These are phyloP conservation scores for Triops cancriformis DNA, from an alignment of 1,140 invertebrate genomes.

Conservation along the genomic window DNA sequence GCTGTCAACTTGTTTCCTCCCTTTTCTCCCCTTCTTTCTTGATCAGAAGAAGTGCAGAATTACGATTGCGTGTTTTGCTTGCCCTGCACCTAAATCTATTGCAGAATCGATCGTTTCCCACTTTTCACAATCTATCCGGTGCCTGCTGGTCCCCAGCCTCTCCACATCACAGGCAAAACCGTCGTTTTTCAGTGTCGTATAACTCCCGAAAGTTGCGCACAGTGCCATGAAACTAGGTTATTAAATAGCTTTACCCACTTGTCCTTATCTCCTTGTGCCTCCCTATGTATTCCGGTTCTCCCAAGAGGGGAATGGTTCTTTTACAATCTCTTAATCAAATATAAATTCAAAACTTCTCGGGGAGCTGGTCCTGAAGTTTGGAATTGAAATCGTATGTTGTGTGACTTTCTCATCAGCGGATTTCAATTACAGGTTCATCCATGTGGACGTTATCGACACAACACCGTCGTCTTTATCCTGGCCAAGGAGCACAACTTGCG, in stretches of 20 bases:
- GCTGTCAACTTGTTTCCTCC: constrained; percentile 12
- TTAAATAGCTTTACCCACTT: background rate
- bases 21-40: background rate
- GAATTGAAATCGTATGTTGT: background rate
- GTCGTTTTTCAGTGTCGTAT: background rate
- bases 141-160: constrained; percentile 1
- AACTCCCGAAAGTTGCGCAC: background rate
- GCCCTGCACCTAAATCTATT: background rate
- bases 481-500: constrained; percentile 92
- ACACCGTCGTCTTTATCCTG: constrained; percentile 91
- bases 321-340: background rate
- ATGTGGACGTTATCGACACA: constrained; percentile 91
- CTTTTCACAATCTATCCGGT: background rate
- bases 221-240: background rate
- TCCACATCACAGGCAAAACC: background rate
- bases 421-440: constrained; percentile 72
- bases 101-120: constrained; percentile 9
- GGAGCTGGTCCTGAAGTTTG: background rate
- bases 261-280: background rate
- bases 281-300: background rate
- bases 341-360: background rate
- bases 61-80: background rate
- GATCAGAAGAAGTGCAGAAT: background rate
- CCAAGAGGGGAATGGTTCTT: background rate
- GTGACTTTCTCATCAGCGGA: background rate